Percentiles rank a stretch among this genome's conserved stretches.
phyloP scores from a whole-genome alignment of 2,888 invertebrate genomes.

The Yponomeuta plumbellus region DNA sequence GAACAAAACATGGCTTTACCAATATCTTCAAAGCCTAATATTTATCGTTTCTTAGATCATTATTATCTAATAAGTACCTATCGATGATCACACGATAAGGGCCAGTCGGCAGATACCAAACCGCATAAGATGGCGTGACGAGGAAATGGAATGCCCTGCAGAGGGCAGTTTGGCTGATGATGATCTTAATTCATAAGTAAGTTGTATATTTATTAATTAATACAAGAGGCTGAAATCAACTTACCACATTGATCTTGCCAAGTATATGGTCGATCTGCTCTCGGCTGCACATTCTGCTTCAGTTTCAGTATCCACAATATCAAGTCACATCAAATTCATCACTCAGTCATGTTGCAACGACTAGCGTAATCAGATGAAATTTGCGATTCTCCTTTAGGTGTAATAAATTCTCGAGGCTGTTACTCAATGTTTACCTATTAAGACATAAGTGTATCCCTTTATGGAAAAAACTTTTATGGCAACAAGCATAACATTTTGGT shows the following conservation, averaged over 20 bases:
- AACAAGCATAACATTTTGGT: neutral
- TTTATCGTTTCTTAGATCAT: too few species aligned
- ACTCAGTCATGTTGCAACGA: conserved; percentile 21
- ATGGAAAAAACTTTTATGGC: neutral
- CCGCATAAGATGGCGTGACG: too few species aligned
- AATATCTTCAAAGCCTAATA: neutral
- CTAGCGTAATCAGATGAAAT: neutral
- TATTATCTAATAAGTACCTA: too few species aligned
- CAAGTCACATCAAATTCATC: conserved; percentile 32
- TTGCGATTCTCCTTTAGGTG: neutral
- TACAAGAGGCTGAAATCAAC: conserved; percentile 36
- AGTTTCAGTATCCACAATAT: conserved; percentile 36
- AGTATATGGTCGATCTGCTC: conserved; percentile 83
- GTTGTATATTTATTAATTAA: too few species aligned
- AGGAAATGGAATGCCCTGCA: too few species aligned
- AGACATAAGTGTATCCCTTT: neutral
- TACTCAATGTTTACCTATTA: neutral
- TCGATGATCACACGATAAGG: too few species aligned
- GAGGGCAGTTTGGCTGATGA: too few species aligned
- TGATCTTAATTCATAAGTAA: too few species aligned
- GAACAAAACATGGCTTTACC: neutral
- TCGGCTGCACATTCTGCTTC: conserved; percentile 79
- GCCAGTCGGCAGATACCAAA: too few species aligned
- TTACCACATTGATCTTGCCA: conserved; percentile 85
- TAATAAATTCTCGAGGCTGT: conserved; percentile 8